Base-by-base conservation (phyloP, 2,797 vertebrate genomes). In the Argyrosomus regius region DNA sequence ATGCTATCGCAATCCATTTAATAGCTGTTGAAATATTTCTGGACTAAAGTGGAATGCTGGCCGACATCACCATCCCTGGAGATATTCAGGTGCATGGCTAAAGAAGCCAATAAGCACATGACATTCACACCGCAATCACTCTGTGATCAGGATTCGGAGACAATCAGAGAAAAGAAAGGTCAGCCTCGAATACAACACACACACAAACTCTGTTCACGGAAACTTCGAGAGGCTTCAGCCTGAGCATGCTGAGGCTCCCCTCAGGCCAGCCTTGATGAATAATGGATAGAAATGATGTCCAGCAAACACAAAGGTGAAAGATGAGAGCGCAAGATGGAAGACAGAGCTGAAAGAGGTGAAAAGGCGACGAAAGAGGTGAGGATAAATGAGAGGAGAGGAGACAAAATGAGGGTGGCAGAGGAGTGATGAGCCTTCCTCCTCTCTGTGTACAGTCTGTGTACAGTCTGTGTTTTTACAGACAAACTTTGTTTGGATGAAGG, bases 221-320 rank as follows among this genome's bases (percentile, higher is more conserved):
- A 16, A 24, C 22, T 49, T 26, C 13, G 26, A 31, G 48, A 69
- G 39, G 20, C 52, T 35, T 68, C 53, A 59, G 3, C 9, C 4
- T 16, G 22, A 75, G 5, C 4, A 6, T 4, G 48, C 43, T n/a
- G 54, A 14, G 10, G 26, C 56, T 72, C 50, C 64, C 0, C n/a
- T 61, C 18, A 28, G 61, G 56, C 48, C 49, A 39, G 54, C 64
- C 43, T 16, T 31, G 7, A 75, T 83, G 43, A 88, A 85, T 81
- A 70, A 83, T 63, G 17, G 50, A 85, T 20, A 13, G 2, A n/a
- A 49, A 0, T 26, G 46, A 46, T 28, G 17, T 85, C 41, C 49
- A 18, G 58, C 4, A 49, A 11, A 39, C 35, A 60, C 35, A 39
- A 20, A 57, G 62, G 48, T 24, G 57, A 65, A 54, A 20, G 43